Percentiles rank a stretch among this genome's conserved stretches.
Evolutionary conservation across 2,888 invertebrate genomes (phyloP).

Genomic region (Cataglyphis albicans): DNA sequence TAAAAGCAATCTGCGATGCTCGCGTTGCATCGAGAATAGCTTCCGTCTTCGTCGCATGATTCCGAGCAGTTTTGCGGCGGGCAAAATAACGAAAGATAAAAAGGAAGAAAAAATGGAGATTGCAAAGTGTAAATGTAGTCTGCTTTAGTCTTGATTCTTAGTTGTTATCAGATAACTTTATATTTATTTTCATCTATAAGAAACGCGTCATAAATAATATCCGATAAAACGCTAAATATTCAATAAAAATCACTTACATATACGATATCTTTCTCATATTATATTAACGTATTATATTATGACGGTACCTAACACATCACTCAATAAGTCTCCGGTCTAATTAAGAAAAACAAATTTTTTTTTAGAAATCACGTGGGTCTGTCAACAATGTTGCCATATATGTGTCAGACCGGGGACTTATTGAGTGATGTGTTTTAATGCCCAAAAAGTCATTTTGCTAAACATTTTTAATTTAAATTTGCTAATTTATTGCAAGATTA

Average conservation of each 20-base stretch:
- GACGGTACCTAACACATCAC: too few species aligned
- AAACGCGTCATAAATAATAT: background rate
- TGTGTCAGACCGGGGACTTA: too few species aligned
- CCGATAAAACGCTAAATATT: background rate
- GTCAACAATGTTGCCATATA: too few species aligned
- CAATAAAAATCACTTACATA: background rate
- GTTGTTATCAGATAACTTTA: conserved; percentile 14
- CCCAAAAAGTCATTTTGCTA: background rate
- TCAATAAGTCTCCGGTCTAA: too few species aligned
- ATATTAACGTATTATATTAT: background rate
- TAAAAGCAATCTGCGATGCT: conserved; percentile 69
- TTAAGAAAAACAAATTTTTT: too few species aligned
- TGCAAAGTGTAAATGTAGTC: conserved; percentile 10
- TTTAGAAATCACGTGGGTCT: too few species aligned
- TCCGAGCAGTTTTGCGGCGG: conserved; percentile 28
- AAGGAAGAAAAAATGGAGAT: background rate
- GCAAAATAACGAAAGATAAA: conserved; percentile 9
- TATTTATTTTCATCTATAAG: conserved; percentile 28
- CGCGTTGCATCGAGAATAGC: conserved; percentile 70
- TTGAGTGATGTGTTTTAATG: too few species aligned
- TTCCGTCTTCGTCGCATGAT: conserved; percentile 67
- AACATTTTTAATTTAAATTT: background rate
- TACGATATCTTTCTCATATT: background rate
- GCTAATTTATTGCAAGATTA: background rate
- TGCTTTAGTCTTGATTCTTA: conserved; percentile 56